A percentile compares a stretch with the other conserved stretches of the same genome.
These are phyloP conservation scores for Dysdera silvatica DNA, from an alignment of 1,140 invertebrate genomes.

Conservation along the genomic window DNA sequence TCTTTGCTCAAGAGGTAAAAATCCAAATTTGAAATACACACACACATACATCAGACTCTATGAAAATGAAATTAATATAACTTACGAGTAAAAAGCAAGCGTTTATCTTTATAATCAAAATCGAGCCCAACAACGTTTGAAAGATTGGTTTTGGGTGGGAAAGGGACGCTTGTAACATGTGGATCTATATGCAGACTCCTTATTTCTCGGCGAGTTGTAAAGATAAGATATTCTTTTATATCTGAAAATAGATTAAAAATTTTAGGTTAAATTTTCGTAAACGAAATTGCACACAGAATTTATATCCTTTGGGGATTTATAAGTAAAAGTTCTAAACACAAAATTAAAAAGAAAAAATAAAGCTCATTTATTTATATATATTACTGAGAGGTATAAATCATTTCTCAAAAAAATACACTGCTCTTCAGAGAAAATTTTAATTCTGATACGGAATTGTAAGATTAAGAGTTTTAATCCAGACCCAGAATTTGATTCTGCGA, in stretches of 20 bases:
- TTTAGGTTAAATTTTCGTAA: too few relatives aligned
- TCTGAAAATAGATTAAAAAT: slow-evolving; percentile 23
- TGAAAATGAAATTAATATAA: neutral
- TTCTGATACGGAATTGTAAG: too few relatives aligned
- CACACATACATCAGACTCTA: too few relatives aligned
- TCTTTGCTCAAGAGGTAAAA: too few relatives aligned
- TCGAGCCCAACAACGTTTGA: slow-evolving; percentile 95
- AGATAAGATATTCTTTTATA: slow-evolving; percentile 75
- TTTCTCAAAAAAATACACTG: neutral
- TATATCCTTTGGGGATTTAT: too few relatives aligned
- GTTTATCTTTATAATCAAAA: slow-evolving; percentile 83
- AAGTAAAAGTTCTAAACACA: slow-evolving; percentile 1
- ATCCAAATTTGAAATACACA: neutral
- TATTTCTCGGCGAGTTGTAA: slow-evolving; percentile 85
- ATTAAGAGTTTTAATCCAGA: too few relatives aligned
- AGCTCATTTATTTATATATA: neutral
- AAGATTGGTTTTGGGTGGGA: slow-evolving; percentile 76
- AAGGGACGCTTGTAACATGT: slow-evolving; percentile 67
- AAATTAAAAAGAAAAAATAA: neutral
- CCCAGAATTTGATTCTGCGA: too few relatives aligned
- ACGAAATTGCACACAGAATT: too few relatives aligned
- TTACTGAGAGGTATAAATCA: neutral
- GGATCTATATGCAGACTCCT: slow-evolving; percentile 75
- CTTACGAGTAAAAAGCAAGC: slow-evolving; percentile 70
- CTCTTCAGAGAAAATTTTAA: too few relatives aligned